Evolutionary conservation across 1,140 invertebrate species (phyloP).

Genomic region (Drosophila lowei): DNA sequence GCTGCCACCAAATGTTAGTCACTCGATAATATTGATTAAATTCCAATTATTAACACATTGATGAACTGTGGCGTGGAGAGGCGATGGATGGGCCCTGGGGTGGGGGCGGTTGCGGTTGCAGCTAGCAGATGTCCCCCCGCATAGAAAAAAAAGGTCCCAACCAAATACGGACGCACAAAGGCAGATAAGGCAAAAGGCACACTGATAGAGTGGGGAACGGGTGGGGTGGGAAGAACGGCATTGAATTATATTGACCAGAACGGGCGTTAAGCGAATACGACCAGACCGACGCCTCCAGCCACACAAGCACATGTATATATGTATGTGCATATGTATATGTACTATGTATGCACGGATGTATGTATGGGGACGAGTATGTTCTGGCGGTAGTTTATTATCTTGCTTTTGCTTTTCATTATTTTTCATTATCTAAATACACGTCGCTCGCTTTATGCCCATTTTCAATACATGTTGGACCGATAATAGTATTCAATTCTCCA

Average conservation of each 20-base stretch:
- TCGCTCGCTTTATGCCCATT: conserved; percentile 60
- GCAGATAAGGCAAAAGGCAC: conserved; percentile 58
- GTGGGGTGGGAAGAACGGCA: conserved; percentile 44
- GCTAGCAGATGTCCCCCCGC: conserved; percentile 17
- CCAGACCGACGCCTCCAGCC: conserved; percentile 18
- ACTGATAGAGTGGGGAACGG: conserved; percentile 2
- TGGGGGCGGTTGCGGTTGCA: conserved; percentile 6
- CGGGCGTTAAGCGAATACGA: conserved; percentile 39
- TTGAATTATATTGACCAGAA: conserved; percentile 75
- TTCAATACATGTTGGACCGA: conserved; percentile 38
- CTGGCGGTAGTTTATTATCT: conserved; percentile 40
- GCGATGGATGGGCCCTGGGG: background rate
- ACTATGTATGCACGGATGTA: no score
- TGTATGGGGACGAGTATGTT: no score
- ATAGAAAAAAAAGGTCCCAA: conserved; percentile 16
- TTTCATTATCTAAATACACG: conserved; percentile 76
- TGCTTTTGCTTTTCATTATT: conserved; percentile 39
- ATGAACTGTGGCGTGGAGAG: conserved; percentile 43
- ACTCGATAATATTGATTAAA: conserved; percentile 71
- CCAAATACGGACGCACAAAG: conserved; percentile 59
- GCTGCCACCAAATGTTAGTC: conserved; percentile 12
- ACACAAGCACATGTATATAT: background rate
- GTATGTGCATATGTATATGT: no score
- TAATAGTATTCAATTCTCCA: conserved; percentile 45
- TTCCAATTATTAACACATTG: conserved; percentile 73